Evolutionary conservation across 1,140 invertebrate genomes (phyloP).

Genomic region (Drosophila arawakana): DNA sequence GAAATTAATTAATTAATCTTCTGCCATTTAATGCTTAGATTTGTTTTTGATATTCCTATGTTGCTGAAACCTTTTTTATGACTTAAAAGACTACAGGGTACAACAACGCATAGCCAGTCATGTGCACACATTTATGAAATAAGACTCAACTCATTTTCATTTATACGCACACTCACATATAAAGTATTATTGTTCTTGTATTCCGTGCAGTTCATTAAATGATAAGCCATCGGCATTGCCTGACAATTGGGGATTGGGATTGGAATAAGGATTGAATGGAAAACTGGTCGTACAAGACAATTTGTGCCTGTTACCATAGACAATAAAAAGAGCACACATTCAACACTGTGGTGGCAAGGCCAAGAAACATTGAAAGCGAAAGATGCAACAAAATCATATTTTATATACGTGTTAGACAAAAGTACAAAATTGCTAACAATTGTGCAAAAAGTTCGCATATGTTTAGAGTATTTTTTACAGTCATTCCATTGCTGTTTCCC

Average conservation of each 20-base stretch:
- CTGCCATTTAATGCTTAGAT: too few relatives aligned
- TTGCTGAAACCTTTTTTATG: background rate
- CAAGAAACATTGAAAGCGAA: slow-evolving; percentile 1
- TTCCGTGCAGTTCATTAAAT: slow-evolving; percentile 72
- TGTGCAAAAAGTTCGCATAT: slow-evolving; percentile 41
- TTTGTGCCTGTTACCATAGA: slow-evolving; percentile 18
- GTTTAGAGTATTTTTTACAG: slow-evolving; percentile 26
- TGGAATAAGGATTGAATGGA: slow-evolving; percentile 14
- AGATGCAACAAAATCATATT: slow-evolving; percentile 25
- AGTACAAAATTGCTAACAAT: slow-evolving; percentile 53
- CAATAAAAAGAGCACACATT: slow-evolving; percentile 24
- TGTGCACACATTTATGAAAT: slow-evolving; percentile 11
- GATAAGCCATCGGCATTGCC: slow-evolving; percentile 70
- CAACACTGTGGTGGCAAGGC: background rate
- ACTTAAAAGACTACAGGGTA: slow-evolving; percentile 6
- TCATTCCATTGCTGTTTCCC: background rate
- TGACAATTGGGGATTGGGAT: slow-evolving; percentile 51
- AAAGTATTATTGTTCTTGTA: slow-evolving; percentile 15
- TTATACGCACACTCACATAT: slow-evolving; percentile 17
- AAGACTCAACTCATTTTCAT: slow-evolving; percentile 23
- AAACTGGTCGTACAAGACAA: slow-evolving; percentile 7
- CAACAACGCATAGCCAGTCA: slow-evolving; percentile 16
- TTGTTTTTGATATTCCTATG: too few relatives aligned
- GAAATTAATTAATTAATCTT: too few relatives aligned
- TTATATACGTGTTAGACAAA: slow-evolving; percentile 28